Base-by-base conservation (phyloP, 2,888 invertebrate genomes). In the Philaethria dido region DNA sequence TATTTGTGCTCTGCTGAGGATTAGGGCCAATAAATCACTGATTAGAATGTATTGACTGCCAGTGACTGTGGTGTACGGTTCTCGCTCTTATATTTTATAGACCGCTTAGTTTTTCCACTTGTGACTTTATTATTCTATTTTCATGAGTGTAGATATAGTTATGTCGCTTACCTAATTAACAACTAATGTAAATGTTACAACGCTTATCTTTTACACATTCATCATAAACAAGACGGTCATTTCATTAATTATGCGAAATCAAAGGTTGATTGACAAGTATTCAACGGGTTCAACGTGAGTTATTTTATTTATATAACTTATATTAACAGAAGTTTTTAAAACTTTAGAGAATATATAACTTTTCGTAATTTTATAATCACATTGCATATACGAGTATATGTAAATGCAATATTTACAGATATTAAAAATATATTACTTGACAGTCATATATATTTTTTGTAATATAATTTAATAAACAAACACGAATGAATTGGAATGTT, bases 11-110 rank as follows among this genome's bases (percentile, higher is more conserved):
- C 86, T 87, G 89, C 89, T 82, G 86, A 82, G 90, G 92, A 92
- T 92, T 92, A 92, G 89, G 87, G 86, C 87, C 86, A 88, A 91
- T 92, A 92, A 91, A 92, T 92, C 92, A 92, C 89, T 92, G 92
- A 92, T 92, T 92, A 92, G 88, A 92, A 90, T 91, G 91, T 91
- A 91, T 91, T 92, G 91, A 92, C 92, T 90, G 87, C 88, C 87
- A 85, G 86, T 90, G 88, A 87, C 85, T 89, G 80, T 79, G 84
- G 82, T 85, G 83, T 84, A 84, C 83, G 83, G 80, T 77, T 83
- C 82, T 81, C 81, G 71, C 80, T 82, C 78, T 86, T 88, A 85
- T 89, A 88, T 89, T 89, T 85, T 80, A 90, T 85, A 80, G 78
- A 78, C 80, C 82, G 82, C 82, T 85, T 83, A 75, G 77, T 86